These are phyloP conservation scores for Drosophila parabipectinata DNA, from an alignment of 1,140 invertebrate species.

Conservation along the genomic window DNA sequence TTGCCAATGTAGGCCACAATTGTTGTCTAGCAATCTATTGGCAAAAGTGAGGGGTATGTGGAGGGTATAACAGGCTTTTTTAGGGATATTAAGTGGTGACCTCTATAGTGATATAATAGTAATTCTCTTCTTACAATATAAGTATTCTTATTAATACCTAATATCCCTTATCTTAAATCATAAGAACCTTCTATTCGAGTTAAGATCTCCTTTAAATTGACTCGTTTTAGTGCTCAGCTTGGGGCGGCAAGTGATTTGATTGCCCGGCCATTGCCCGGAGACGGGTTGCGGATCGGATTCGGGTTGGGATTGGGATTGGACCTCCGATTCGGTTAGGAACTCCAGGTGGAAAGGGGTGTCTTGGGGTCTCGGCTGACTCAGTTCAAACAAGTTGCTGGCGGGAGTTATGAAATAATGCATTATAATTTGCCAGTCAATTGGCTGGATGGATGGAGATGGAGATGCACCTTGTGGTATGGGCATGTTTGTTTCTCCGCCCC, in stretches of 20 bases:
- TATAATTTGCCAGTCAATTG: slow-evolving; percentile 78
- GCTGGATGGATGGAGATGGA: slow-evolving; percentile 43
- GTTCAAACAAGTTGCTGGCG: slow-evolving; percentile 80
- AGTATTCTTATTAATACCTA: neutral
- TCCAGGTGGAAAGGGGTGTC: slow-evolving; percentile 4
- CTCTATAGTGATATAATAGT: too few relatives aligned
- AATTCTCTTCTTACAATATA: too few relatives aligned
- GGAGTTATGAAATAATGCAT: slow-evolving; percentile 83
- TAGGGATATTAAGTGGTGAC: too few relatives aligned
- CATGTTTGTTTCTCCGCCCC: slow-evolving; percentile 66
- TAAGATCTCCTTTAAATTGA: slow-evolving; percentile 2
- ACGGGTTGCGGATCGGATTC: slow-evolving; percentile 30
- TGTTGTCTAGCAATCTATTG: slow-evolving; percentile 51
- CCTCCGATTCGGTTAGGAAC: slow-evolving; percentile 3
- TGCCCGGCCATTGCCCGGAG: slow-evolving; percentile 54
- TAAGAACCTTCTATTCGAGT: slow-evolving; percentile 28
- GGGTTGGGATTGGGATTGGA: slow-evolving; percentile 11
- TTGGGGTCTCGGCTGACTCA: slow-evolving; percentile 48
- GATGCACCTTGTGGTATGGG: slow-evolving; percentile 72
- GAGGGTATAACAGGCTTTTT: slow-evolving; percentile 1
- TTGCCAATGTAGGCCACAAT: slow-evolving; percentile 66
- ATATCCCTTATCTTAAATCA: neutral
- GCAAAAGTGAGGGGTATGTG: slow-evolving; percentile 4
- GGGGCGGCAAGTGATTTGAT: slow-evolving; percentile 78
- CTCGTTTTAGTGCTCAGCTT: slow-evolving; percentile 50